Conservation (phyloP, 1,140 invertebrate species). For the Tribolium castaneum region DNA sequence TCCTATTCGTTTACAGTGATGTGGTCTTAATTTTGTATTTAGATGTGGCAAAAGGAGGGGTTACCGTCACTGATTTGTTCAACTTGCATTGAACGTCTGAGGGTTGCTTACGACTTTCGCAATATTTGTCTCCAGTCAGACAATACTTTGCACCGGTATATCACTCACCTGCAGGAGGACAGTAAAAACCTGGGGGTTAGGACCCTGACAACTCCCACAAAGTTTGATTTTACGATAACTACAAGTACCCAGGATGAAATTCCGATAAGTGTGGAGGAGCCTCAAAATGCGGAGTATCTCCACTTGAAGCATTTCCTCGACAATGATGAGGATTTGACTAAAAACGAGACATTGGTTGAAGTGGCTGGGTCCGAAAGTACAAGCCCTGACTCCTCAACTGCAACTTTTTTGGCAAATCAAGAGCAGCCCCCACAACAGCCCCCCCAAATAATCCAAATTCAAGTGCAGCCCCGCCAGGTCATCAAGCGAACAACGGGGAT, state of each 20-base stretch:
- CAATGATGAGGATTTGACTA: conserved; percentile 54
- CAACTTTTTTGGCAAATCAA: background rate
- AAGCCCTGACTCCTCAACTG: no score
- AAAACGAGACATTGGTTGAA: conserved; percentile 10
- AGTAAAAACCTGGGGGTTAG: conserved; percentile 25
- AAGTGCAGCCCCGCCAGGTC: conserved; percentile 40
- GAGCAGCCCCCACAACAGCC: conserved; percentile 22
- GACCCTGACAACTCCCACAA: conserved; percentile 48
- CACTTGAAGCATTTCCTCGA: conserved; percentile 62
- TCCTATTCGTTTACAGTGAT: conserved; percentile 1
- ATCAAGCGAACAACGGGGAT: conserved; percentile 55
- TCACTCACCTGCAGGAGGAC: conserved; percentile 48
- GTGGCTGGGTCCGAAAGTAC: no score
- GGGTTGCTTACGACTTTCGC: conserved; percentile 58
- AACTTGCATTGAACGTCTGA: conserved; percentile 55
- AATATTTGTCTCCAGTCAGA: conserved; percentile 57
- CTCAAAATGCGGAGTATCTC: conserved; percentile 57
- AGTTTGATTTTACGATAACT: conserved; percentile 51
- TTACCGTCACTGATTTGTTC: conserved; percentile 57
- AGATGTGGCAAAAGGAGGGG: conserved; percentile 57
- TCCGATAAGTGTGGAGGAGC: conserved; percentile 51
- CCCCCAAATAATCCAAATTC: conserved; percentile 3
- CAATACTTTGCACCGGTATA: conserved; percentile 54
- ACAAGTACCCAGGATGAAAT: conserved; percentile 42
- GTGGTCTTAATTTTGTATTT: conserved; percentile 19